Conservation (phyloP, 1,140 invertebrate genomes). For the Wasmannia auropunctata region DNA sequence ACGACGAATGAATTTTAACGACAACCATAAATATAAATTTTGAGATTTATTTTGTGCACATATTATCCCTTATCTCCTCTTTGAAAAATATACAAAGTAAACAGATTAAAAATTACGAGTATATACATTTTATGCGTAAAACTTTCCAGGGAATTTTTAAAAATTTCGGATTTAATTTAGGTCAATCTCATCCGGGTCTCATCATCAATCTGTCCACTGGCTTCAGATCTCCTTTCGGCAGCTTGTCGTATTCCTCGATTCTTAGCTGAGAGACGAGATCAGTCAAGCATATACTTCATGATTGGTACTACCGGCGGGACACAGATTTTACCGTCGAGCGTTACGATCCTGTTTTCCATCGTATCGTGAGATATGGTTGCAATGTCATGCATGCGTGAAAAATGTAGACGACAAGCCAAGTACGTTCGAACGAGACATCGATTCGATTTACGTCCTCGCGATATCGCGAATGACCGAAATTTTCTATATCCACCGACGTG, state of each 20-base stretch:
- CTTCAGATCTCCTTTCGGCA: not conserved
- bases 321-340: slow-evolving; percentile 55
- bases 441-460: slow-evolving; percentile 49
- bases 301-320: slow-evolving; percentile 45
- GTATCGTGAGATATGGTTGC: slow-evolving; percentile 50
- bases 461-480: slow-evolving; percentile 46
- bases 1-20: not conserved
- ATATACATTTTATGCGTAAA: not conserved
- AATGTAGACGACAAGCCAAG: slow-evolving; percentile 62
- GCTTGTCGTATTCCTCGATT: slow-evolving; percentile 11
- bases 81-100: not conserved
- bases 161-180: slow-evolving; percentile 30
- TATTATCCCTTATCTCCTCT: not conserved
- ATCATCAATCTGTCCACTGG: not conserved
- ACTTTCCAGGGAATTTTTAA: not conserved
- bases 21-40: not conserved
- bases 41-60: not conserved
- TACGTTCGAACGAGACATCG: slow-evolving; percentile 57
- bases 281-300: slow-evolving; percentile 47
- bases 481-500: slow-evolving; percentile 44
- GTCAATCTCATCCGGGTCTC: not conserved
- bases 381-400: slow-evolving; percentile 51
- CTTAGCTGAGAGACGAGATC: slow-evolving; percentile 32
- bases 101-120: not conserved
- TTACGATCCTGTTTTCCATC: slow-evolving; percentile 70